phyloP scores from a whole-genome alignment of 2,113 vertebrate species.

The Apeltes quadracus region DNA sequence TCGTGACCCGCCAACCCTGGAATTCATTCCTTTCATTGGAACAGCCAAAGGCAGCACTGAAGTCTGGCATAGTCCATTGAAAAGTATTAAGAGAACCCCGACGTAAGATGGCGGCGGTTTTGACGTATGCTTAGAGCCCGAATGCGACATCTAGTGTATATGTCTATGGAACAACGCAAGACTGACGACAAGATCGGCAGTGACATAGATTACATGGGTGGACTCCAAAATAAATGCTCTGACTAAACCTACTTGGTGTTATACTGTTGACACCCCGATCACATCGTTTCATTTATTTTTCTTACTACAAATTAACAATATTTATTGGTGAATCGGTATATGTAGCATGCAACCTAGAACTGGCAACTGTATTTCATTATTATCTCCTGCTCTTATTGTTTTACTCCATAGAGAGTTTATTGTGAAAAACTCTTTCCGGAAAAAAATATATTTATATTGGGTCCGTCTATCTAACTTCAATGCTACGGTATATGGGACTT shows the following conservation, averaged over 20 bases:
- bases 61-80: no score
- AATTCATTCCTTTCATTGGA: no score
- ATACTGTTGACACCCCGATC: not conserved
- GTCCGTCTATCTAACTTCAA: not conserved
- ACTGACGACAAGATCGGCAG: not conserved
- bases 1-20: no score
- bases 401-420: conserved; percentile 6
- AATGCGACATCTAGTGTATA: no score
- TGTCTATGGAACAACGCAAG: no score
- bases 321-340: not conserved
- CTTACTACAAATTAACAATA: not conserved
- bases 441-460: conserved; percentile 22
- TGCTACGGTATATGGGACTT: conserved; percentile 26
- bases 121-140: no score
- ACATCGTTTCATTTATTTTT: not conserved
- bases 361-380: not conserved
- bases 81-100: no score
- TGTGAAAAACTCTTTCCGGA: conserved; percentile 30
- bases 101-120: no score
- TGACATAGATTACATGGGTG: fast-evolving
- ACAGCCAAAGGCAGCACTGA: no score
- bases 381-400: not conserved
- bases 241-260: not conserved
- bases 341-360: not conserved
- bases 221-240: conserved; percentile 19